phyloP scores from a whole-genome alignment of 2,797 vertebrate genomes.

The Xenopus petersii region DNA sequence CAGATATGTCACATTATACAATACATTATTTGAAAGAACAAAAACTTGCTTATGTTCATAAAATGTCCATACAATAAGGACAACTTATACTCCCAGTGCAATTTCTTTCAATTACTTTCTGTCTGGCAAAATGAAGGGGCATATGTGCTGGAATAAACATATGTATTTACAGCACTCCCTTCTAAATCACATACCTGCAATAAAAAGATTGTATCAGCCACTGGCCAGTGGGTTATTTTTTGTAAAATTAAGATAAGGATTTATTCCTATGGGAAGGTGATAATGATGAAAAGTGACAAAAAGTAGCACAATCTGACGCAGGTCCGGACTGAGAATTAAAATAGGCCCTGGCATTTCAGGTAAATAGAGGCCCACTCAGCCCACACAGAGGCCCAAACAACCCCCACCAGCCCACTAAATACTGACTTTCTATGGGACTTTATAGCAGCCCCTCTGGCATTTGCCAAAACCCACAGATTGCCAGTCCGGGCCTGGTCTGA shows the following conservation, averaged over 20 bases:
- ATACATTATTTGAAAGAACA: not conserved
- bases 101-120: constrained; percentile 58
- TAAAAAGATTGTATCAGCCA: constrained; percentile 56
- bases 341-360: too few relatives aligned
- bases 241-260: constrained; percentile 54
- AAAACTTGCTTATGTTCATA: constrained; percentile 15
- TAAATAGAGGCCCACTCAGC: too few relatives aligned
- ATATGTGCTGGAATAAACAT: constrained; percentile 47
- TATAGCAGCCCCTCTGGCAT: too few relatives aligned
- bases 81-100: constrained; percentile 49
- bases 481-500: too few relatives aligned
- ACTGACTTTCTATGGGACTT: too few relatives aligned
- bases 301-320: constrained; percentile 54
- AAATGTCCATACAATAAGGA: constrained; percentile 13
- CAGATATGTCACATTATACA: constrained; percentile 8
- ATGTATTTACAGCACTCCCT: constrained; percentile 43
- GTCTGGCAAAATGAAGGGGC: constrained; percentile 15
- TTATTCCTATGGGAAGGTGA: constrained; percentile 54
- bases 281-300: constrained; percentile 54
- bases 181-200: constrained; percentile 50
- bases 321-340: too few relatives aligned
- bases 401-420: too few relatives aligned
- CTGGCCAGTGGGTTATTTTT: constrained; percentile 64
- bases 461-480: too few relatives aligned
- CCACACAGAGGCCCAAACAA: too few relatives aligned